Conservation (phyloP, 2,797 vertebrate species). For the Alca torda region DNA sequence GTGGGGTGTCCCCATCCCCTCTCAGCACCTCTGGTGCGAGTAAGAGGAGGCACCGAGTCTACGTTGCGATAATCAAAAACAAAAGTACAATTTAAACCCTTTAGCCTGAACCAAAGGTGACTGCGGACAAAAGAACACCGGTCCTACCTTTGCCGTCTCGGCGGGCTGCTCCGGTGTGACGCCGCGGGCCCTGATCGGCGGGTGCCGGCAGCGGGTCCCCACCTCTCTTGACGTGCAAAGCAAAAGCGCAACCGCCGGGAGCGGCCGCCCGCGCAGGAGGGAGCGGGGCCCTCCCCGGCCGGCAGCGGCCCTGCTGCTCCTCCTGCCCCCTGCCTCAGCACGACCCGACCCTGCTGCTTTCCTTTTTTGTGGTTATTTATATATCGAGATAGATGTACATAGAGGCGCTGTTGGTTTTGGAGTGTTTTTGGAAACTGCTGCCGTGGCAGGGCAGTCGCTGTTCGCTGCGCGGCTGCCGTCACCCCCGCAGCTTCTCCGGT, state of each 20-base stretch:
- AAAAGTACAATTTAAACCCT: rapidly evolving
- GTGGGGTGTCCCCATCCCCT: neutral
- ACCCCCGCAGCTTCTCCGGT: rapidly evolving
- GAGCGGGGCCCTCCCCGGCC: neutral
- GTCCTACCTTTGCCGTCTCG: neutral
- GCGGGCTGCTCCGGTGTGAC: neutral
- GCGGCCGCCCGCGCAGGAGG: neutral
- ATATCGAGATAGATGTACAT: rapidly evolving
- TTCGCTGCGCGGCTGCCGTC: rapidly evolving
- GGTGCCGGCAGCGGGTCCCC: neutral
- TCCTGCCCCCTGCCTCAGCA: neutral
- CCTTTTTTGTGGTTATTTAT: neutral
- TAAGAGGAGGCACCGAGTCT: neutral
- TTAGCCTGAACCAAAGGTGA: rapidly evolving
- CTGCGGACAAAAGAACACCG: rapidly evolving
- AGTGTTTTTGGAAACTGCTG: neutral
- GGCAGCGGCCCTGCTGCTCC: neutral
- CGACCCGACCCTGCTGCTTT: neutral
- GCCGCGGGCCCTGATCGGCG: neutral
- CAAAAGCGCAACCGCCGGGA: slow-evolving; percentile 9
- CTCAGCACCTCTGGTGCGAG: rapidly evolving
- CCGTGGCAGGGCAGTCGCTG: rapidly evolving
- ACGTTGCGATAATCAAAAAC: rapidly evolving
- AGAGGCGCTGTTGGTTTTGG: rapidly evolving
- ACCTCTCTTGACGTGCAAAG: neutral